Percentiles rank a stretch among this genome's conserved stretches.
Conservation (phyloP, 2,113 vertebrate genomes). For the Nymphicus hollandicus region DNA sequence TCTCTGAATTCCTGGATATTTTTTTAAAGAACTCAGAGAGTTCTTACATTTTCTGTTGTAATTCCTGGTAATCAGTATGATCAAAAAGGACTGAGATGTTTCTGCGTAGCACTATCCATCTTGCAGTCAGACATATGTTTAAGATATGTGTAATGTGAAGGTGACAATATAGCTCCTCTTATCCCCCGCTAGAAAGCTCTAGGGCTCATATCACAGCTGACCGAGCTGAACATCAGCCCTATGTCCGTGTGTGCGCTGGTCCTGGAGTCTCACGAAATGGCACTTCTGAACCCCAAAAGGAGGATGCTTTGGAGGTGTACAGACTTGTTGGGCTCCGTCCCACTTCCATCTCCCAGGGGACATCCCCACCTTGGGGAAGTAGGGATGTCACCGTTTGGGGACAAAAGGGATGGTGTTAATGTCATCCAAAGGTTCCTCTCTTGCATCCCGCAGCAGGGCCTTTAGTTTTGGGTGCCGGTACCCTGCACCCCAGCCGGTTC, state of each 20-base stretch:
- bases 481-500: rapidly evolving
- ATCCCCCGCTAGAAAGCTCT: rapidly evolving
- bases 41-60: not conserved
- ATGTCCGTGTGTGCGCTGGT: rapidly evolving
- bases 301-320: rapidly evolving
- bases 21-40: not conserved
- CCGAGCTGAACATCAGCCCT: rapidly evolving
- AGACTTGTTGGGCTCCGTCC: rapidly evolving
- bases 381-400: rapidly evolving
- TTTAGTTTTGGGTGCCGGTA: rapidly evolving
- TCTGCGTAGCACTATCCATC: not conserved
- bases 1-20: not conserved
- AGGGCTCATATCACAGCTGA: not conserved
- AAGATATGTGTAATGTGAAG: rapidly evolving
- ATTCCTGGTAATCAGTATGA: not conserved
- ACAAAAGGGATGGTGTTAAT: rapidly evolving
- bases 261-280: not conserved
- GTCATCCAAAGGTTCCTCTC: not conserved
- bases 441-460: not conserved
- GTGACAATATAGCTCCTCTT: not conserved
- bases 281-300: not conserved
- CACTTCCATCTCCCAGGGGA: too few species aligned
- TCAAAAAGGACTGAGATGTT: not conserved
- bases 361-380: too few species aligned
- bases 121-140: rapidly evolving